Percentiles rank a stretch among this genome's conserved stretches.
Conservation (phyloP, 2,797 vertebrate genomes). For the Aselliscus stoliczkanus region DNA sequence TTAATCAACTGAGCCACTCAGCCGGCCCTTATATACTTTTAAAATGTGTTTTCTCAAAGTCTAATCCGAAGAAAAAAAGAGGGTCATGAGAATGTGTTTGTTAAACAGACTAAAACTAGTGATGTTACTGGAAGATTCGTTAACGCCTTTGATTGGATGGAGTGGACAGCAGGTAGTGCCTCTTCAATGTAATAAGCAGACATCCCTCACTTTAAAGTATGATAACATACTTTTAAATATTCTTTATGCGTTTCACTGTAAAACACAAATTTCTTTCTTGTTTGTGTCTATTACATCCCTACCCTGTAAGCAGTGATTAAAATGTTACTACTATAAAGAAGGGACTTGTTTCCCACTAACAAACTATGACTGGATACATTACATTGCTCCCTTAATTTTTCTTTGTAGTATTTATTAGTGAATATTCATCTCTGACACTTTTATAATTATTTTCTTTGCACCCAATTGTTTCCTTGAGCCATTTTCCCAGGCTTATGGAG, state of each 20-base stretch:
- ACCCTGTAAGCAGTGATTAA: neutral
- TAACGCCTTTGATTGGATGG: neutral
- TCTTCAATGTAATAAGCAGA: neutral
- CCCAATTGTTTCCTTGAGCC: neutral
- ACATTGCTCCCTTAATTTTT: neutral
- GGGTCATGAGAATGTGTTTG: neutral
- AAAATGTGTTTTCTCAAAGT: neutral
- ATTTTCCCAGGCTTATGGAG: neutral
- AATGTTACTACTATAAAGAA: neutral
- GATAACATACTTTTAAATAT: neutral
- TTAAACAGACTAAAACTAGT: neutral
- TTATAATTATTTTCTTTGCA: neutral
- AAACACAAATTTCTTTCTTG: neutral
- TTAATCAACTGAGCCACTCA: too few relatives aligned
- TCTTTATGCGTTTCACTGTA: neutral
- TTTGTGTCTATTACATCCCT: neutral
- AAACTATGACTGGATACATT: neutral
- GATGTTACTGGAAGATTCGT: neutral
- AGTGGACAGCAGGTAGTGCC: neutral
- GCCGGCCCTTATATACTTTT: neutral
- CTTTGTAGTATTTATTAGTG: neutral
- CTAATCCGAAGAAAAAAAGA: neutral
- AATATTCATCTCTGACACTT: neutral
- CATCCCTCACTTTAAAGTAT: neutral
- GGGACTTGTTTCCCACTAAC: neutral